Evolutionary conservation across 2,797 vertebrate species (phyloP).

Genomic region (Paramormyrops hopkinsi): DNA sequence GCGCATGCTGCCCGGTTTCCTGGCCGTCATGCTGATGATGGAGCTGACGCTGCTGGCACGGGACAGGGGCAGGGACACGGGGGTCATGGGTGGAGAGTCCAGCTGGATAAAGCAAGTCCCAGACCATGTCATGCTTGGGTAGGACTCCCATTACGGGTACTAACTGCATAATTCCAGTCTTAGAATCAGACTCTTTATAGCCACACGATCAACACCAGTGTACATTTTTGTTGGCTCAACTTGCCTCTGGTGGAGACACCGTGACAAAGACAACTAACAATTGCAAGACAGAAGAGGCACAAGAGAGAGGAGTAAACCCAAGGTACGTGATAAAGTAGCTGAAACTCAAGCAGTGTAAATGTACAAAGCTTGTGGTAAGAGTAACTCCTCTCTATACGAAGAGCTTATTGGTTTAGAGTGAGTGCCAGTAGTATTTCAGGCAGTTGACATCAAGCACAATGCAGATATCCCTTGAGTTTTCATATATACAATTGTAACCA

Average conservation of each 20-base stretch:
- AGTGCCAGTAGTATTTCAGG: background rate
- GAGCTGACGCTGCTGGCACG: constrained; percentile 66
- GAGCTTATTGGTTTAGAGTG: background rate
- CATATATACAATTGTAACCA: background rate
- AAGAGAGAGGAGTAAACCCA: background rate
- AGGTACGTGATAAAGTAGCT: background rate
- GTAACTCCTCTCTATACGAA: background rate
- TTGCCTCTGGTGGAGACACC: background rate
- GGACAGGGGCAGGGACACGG: constrained; percentile 60
- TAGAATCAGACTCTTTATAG: background rate
- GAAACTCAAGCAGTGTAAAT: background rate
- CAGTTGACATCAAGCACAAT: background rate
- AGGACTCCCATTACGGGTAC: background rate
- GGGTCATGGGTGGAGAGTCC: constrained; percentile 68
- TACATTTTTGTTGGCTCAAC: background rate
- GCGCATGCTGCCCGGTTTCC: constrained; percentile 49
- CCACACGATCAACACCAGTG: background rate
- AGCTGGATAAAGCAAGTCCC: constrained; percentile 43
- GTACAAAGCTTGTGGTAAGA: background rate
- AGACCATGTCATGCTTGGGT: background rate
- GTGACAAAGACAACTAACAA: background rate
- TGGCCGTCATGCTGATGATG: constrained; percentile 56
- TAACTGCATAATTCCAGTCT: background rate
- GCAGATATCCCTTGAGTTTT: background rate
- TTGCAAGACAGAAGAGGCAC: background rate